Conservation (phyloP, 2,888 invertebrate genomes). For the Seladonia tumulorum region DNA sequence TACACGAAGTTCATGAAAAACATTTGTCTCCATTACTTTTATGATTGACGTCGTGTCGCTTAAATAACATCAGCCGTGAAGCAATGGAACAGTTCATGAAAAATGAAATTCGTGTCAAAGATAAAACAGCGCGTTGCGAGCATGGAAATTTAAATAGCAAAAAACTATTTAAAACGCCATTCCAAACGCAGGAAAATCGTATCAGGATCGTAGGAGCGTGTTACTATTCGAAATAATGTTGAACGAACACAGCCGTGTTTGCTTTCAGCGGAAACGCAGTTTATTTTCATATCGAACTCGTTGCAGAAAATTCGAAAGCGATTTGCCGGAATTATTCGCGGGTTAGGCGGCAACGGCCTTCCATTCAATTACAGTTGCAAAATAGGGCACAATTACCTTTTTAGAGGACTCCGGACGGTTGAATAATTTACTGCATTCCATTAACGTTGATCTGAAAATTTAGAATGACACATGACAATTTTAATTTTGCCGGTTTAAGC, state of each 20-base stretch:
- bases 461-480: slow-evolving; percentile 15
- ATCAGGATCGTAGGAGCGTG: neutral
- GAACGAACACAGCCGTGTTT: neutral
- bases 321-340: slow-evolving; percentile 22
- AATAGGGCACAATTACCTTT: slow-evolving; percentile 42
- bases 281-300: neutral
- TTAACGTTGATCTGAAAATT: slow-evolving; percentile 9
- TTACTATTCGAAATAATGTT: neutral
- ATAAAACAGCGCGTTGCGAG: neutral
- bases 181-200: neutral
- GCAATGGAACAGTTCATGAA: neutral
- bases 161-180: neutral
- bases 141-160: neutral
- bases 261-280: neutral
- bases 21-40: neutral
- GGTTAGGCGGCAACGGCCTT: slow-evolving; percentile 29
- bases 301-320: slow-evolving; percentile 3
- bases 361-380: slow-evolving; percentile 27
- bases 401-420: slow-evolving; percentile 4
- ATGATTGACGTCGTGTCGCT: neutral
- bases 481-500: neutral
- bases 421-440: slow-evolving; percentile 12
- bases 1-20: neutral
- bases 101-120: neutral
- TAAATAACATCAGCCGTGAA: neutral